phyloP scores from a whole-genome alignment of 2,113 vertebrate species.

The Labeo rohita region DNA sequence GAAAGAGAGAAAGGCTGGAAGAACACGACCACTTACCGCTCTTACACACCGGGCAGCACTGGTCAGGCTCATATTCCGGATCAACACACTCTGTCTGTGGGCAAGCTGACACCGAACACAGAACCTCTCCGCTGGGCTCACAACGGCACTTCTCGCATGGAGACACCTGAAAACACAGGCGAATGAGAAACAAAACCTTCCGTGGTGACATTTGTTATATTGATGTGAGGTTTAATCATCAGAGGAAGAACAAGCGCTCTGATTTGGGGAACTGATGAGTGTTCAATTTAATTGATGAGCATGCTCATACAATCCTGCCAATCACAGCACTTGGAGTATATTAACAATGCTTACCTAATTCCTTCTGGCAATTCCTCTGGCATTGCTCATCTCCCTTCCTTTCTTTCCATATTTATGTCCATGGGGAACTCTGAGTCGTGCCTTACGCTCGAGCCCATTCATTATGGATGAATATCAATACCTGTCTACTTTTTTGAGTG shows the following conservation, averaged over 20 bases:
- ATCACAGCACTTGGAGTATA: conserved; percentile 26
- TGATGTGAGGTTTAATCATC: not conserved
- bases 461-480: conserved; percentile 23
- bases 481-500: not conserved
- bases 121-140: conserved; percentile 91
- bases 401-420: conserved; percentile 11
- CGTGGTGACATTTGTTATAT: not conserved
- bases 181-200: not conserved
- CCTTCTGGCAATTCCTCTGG: conserved; percentile 4
- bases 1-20: conserved; percentile 3
- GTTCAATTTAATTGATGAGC: not conserved
- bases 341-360: conserved; percentile 5
- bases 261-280: not conserved
- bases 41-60: conserved; percentile 98
- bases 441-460: not conserved
- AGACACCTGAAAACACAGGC: conserved; percentile 85
- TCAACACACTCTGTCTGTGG: conserved; percentile 98
- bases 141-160: conserved; percentile 94
- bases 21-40: conserved; percentile 79
- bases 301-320: conserved; percentile 16
- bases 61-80: conserved; percentile 95
- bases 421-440: not conserved
- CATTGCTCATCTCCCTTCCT: not conserved
- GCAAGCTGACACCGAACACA: conserved; percentile 94
- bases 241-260: not conserved